Evolutionary conservation across 2,113 vertebrate genomes (phyloP), one percentile per base, ranked within the genome.

Genomic region (Hirundichthys speculiger): DNA sequence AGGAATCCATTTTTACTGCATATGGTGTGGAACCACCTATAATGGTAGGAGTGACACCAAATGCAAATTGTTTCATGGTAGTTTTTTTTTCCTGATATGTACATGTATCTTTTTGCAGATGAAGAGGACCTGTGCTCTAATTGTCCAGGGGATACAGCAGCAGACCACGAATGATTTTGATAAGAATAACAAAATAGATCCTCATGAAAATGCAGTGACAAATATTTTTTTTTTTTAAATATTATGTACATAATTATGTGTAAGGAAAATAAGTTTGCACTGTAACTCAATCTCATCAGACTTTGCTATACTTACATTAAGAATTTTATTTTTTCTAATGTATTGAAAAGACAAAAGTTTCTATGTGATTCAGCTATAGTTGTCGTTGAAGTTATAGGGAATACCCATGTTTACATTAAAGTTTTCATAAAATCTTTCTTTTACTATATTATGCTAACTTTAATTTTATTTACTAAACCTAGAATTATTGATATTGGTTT

Each of bases 11-110:
- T 91, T 94, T 11, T 99, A 98, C 54, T 99, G 98, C 86, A 92
- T 97, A 75, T 99, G 98, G 98, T 99, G 98, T 89, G 96, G 96
- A 72, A 98, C 95, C 21, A 91, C 95, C 2, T 99, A 95, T 71
- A 93, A 96, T 85, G 96, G 97, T 99, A 86, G 84, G 90, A 57
- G 13, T 18, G n/a, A 18, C 40, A 1, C n/a, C 18, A 41, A 20
- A 30, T 39, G 8, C 6, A 13, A 61, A 4, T 18, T 13, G 14
- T 49, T 41, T 58, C 43, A 30, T 54, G 42, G 1, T 13, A 62
- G 2, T 62, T 62, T 50, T 58, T n/a, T 0, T 42, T 58, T 58
- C 7, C 13, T 30, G 0, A 30, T 45, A 8, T 18, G 0, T n/a
- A n/a, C 45, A 0, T 39, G 64, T 18, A 65, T 57, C 13, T 3